Base-by-base conservation (phyloP, 2,888 invertebrate species). In the Hydraecia micacea region DNA sequence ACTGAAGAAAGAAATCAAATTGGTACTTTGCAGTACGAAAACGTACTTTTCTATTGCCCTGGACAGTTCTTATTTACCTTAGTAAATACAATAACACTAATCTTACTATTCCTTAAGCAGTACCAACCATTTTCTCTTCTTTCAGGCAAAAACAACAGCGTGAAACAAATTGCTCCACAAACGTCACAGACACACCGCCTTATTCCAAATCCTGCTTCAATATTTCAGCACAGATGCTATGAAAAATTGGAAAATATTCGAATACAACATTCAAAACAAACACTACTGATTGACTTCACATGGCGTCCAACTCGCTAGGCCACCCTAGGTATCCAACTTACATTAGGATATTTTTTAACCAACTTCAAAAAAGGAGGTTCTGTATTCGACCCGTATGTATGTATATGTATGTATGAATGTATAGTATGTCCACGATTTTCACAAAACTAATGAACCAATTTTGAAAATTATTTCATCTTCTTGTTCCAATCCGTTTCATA, bases 181-280 rank as follows among this genome's bases (percentile, higher is more conserved):
- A 83, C 71, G 46, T 78, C 71, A 83, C 3, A 66, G 58, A 80
- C 58, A 79, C 25, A 70, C 58, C 18, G 28, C 28, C 36, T 55
- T 75, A 52, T 28, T 70, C 32, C 60, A 84, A 81, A 81, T 81
- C 80, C 70, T 11, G 67, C 39, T 46, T 15, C 77, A 77, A 83
- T 80, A 80, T 83, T 77, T 68, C 46, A 68, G 46, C 18, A 66
- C 46, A 46, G 32, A 36, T 55, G 70, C 36, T 32, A 49, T 66
- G 80, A 80, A 79, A 60, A 80, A 84, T 81, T 70, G 66, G 46
- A 81, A 75, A 80, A 81, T 68, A 81, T 79, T 84, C 52, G 25
- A 60, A 68, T 13, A 63, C 42, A 49, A 63, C 73, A 63, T 60
- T 49, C 67, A 42, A 74, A 76, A 76, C 72, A 73, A 75, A 73